phyloP scores from a whole-genome alignment of 2,797 vertebrate species.

The Acrocephalus scirpaceus region DNA sequence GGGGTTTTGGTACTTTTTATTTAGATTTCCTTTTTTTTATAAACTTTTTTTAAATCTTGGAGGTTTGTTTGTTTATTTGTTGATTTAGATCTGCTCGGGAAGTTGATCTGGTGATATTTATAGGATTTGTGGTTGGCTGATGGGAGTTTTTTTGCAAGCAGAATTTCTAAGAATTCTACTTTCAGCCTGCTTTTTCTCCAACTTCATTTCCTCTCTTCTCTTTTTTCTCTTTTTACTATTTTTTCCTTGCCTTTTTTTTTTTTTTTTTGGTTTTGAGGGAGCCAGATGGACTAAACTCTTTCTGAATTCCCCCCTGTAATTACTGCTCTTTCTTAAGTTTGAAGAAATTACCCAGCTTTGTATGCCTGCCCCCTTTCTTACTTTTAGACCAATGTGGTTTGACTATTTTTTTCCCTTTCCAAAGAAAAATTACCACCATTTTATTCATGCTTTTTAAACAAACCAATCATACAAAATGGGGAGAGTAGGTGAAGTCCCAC shows the following conservation, averaged over 20 bases:
- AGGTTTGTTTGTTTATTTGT: conserved; percentile 32
- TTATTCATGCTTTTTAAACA: conserved; percentile 1
- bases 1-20: background rate
- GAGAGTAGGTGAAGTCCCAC: background rate
- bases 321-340: conserved; percentile 50
- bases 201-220: background rate
- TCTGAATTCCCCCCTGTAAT: conserved; percentile 32
- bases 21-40: background rate
- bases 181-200: conserved; percentile 40
- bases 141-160: conserved; percentile 74
- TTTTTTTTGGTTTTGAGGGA: conserved; percentile 14
- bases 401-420: background rate
- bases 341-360: background rate
- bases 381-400: conserved; percentile 19
- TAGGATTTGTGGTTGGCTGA: conserved; percentile 71
- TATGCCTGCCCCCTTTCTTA: background rate
- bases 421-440: conserved; percentile 40
- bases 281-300: background rate
- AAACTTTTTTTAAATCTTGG: background rate
- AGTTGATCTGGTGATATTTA: conserved; percentile 76
- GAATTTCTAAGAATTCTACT: conserved; percentile 76
- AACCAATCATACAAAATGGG: background rate
- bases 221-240: conserved; percentile 21
- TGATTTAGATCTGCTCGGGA: conserved; percentile 38
- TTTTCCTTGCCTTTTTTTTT: background rate